Evolutionary conservation across 1,140 invertebrate genomes (phyloP).

Genomic region (Melitaea cinxia): DNA sequence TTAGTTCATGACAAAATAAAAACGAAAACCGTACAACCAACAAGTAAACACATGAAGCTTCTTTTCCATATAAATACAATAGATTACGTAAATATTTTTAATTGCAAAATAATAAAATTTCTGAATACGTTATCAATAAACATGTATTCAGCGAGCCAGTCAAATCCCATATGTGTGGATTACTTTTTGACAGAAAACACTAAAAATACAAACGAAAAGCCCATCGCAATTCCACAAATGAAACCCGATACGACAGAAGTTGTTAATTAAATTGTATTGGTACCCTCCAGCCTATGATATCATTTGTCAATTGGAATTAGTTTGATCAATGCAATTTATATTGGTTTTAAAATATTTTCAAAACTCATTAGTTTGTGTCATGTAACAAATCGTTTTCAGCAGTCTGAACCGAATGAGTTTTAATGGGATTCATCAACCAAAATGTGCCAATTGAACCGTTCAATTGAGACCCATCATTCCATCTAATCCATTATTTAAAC

Average conservation of each 20-base stretch:
- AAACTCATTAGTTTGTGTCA: not conserved
- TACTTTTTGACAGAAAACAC: not conserved
- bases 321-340: conserved; percentile 4
- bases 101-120: no score
- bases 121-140: not conserved
- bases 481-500: no score
- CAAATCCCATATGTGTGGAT: not conserved
- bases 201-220: conserved; percentile 15
- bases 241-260: conserved; percentile 10
- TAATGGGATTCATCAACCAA: no score
- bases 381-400: no score
- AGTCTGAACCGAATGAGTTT: no score
- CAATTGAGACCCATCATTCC: no score
- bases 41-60: no score
- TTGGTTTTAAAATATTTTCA: not conserved
- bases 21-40: no score
- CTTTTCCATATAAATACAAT: no score
- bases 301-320: conserved; percentile 33
- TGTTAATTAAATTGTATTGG: conserved; percentile 25
- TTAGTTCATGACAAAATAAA: no score
- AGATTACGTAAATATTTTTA: no score
- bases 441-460: no score
- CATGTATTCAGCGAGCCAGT: not conserved
- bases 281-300: conserved; percentile 20
- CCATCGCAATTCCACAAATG: conserved; percentile 13